These are phyloP conservation scores for Amyelois transitella DNA, from an alignment of 1,140 invertebrate genomes.

Conservation along the genomic window DNA sequence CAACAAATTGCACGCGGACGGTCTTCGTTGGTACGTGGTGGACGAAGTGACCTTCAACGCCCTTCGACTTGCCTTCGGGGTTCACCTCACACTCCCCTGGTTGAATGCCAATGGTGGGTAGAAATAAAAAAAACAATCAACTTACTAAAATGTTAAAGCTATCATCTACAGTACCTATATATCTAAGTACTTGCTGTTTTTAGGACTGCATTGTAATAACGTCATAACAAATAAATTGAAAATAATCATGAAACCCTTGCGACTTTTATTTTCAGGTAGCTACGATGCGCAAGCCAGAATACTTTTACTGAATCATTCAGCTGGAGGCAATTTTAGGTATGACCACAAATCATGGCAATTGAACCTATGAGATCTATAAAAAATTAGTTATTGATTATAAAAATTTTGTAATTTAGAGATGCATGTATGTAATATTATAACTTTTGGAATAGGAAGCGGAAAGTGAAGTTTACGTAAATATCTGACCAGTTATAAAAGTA, in stretches of 20 bases:
- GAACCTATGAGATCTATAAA: too few species aligned
- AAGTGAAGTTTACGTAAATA: too few species aligned
- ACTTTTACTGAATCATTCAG: conserved; percentile 10
- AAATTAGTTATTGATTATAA: too few species aligned
- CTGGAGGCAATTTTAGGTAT: conserved; percentile 22
- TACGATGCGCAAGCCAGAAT: conserved; percentile 18
- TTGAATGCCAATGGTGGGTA: conserved; percentile 17
- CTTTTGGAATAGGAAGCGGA: too few species aligned
- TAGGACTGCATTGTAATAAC: neutral
- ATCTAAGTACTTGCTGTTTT: too few species aligned
- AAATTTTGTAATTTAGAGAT: neutral
- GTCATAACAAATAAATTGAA: neutral
- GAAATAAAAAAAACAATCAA: neutral
- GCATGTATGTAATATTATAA: too few species aligned
- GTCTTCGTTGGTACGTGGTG: conserved; percentile 29
- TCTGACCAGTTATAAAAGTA: too few species aligned
- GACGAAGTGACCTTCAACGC: conserved; percentile 25
- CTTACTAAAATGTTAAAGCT: too few species aligned
- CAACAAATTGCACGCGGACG: conserved; percentile 22
- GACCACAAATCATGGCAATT: too few species aligned
- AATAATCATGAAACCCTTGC: neutral
- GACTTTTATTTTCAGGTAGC: conserved; percentile 16
- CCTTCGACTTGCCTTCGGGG: conserved; percentile 16
- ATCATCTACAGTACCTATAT: too few species aligned
- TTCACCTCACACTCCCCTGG: conserved; percentile 20